Base-by-base conservation (phyloP, 1,140 invertebrate genomes). In the Drosophila watanabei region DNA sequence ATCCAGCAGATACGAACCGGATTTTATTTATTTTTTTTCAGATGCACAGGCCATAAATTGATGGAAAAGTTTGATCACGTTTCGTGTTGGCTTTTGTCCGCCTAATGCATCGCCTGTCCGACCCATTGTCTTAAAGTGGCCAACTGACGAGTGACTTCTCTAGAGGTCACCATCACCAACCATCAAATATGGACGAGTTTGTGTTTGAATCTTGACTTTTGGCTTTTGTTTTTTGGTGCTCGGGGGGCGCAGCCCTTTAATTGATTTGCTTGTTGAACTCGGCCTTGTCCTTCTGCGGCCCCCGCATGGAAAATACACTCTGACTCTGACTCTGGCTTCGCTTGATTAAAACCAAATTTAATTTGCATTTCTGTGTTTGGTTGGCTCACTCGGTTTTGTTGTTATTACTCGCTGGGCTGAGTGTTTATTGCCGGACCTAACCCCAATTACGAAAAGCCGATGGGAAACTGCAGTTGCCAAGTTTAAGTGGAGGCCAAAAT, bases 261-360 rank as follows among this genome's bases (percentile, higher is more conserved):
- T 90, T 90, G 86, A 90, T 89, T 90, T 76, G 68, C 75, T 85
- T 82, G 52, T 85, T 73, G 37, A 73, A 56, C 60, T 33, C 75
- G 70, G 49, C 62, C 69, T 70, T 79, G 66, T 28, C 11, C 2
- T 10, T 48, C 72, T 49, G 57, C 79, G 57, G 57, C 79, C 83
- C 79, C 64, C 75, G 73, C 79, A 60, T 28, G 57, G 75, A 68
- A 56, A 70, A 70, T 45, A 71, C 62, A 70, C 57, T 69, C 45
- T 7, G 33, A 14, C 16, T 49, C 1, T 4, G 30, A 18, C 62
- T 32, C 16, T 10, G 52, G 35, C 59, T 59, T 46, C 39, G 70
- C 79, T 90, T 90, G 86, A 90, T 90, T 90, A 90, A 89, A 82
- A 86, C 68, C 75, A 86, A 90, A 89, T 89, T 90, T 85, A 76